phyloP scores from a whole-genome alignment of 2,113 vertebrate species.

The Aegotheles bennettii region DNA sequence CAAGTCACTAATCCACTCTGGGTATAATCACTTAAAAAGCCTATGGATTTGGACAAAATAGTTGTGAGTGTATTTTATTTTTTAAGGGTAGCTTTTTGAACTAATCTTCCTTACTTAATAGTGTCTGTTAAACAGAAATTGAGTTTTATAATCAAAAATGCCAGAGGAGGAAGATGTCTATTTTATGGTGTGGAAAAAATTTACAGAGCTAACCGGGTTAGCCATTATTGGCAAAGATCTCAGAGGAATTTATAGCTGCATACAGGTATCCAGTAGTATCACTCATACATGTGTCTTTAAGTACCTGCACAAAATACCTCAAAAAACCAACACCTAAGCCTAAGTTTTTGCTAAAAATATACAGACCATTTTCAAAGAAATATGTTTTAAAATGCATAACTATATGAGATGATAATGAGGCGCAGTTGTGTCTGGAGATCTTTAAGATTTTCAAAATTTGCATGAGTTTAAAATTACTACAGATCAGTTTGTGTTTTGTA shows the following conservation, averaged over 20 bases:
- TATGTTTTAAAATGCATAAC: not conserved
- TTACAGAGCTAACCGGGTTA: not conserved
- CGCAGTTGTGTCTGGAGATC: not conserved
- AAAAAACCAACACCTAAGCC: not conserved
- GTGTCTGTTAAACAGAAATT: not conserved
- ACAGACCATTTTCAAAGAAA: not conserved
- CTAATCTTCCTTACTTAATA: not conserved
- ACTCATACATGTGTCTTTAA: not conserved
- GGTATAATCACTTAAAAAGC: not conserved
- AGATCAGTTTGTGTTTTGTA: accelerated
- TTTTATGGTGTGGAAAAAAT: not conserved
- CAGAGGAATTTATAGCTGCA: not conserved
- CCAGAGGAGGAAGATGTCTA: not conserved
- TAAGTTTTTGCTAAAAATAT: not conserved
- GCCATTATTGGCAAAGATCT: not conserved
- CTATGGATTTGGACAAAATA: not conserved
- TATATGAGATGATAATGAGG: not conserved
- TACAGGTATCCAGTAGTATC: not conserved
- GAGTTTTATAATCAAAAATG: not conserved
- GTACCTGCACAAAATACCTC: not conserved
- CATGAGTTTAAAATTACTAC: not conserved
- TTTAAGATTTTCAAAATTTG: not conserved
- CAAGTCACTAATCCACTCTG: not conserved
- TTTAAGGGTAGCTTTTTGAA: not conserved
- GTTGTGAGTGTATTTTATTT: not conserved